Evolutionary conservation across 2,797 vertebrate species (phyloP).

Genomic region (Loris lydekkerianus): DNA sequence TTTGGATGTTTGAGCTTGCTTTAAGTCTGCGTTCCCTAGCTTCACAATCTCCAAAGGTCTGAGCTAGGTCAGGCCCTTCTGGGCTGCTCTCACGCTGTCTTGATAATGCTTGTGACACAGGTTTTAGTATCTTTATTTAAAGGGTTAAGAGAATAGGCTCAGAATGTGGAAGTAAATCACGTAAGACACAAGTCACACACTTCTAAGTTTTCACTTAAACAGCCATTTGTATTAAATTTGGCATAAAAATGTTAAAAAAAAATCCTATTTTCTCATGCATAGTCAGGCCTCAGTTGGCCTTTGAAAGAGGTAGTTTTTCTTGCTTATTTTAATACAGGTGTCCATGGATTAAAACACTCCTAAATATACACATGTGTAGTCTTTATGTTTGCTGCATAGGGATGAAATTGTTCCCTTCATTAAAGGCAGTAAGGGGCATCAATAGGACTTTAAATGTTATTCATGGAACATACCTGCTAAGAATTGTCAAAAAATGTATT

Average conservation of each 20-base stretch:
- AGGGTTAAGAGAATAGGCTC: not conserved
- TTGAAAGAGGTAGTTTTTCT: not conserved
- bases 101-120: not conserved
- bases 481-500: not conserved
- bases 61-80: not conserved
- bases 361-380: not conserved
- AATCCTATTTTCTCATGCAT: not conserved
- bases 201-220: not conserved
- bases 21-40: not conserved
- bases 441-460: not conserved
- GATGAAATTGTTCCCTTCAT: not conserved
- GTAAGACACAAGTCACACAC: not conserved
- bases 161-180: conserved; percentile 16
- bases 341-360: not conserved
- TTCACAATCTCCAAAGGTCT: not conserved
- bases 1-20: not conserved
- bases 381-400: not conserved
- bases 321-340: not conserved
- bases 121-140: not conserved
- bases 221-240: not conserved
- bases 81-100: not conserved
- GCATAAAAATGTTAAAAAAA: not conserved
- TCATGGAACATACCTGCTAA: not conserved
- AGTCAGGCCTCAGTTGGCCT: not conserved
- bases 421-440: not conserved